These are phyloP conservation scores for Silurus glanis DNA, from an alignment of 2,113 vertebrate species.

Conservation along the genomic window DNA sequence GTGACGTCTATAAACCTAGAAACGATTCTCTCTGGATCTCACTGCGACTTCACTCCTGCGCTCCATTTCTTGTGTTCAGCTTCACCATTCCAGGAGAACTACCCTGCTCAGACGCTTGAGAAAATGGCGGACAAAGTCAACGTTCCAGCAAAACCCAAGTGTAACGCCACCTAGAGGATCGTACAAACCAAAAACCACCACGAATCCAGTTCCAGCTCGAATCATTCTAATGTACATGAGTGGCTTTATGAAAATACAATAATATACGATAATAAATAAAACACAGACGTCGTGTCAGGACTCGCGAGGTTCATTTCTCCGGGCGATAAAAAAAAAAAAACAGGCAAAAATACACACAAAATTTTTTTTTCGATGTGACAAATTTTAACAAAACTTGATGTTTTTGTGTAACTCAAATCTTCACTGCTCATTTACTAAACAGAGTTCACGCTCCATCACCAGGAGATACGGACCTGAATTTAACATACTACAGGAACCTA, in stretches of 20 bases:
- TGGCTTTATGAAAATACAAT: not conserved
- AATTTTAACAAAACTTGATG: not conserved
- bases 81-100: conserved; percentile 46
- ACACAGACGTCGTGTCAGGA: not conserved
- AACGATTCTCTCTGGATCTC: not conserved
- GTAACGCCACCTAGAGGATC: conserved; percentile 60
- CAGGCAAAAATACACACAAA: not conserved
- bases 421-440: not conserved
- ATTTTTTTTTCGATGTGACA: not conserved
- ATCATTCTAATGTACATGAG: not conserved
- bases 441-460: not conserved
- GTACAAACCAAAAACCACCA: not conserved
- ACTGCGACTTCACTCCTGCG: conserved; percentile 25
- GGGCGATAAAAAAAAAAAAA: not conserved
- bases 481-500: no score
- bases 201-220: not conserved
- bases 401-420: not conserved
- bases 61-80: conserved; percentile 49
- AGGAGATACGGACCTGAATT: not conserved
- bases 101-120: conserved; percentile 42
- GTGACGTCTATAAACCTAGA: not conserved
- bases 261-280: not conserved
- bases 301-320: not conserved
- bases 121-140: conserved; percentile 61
- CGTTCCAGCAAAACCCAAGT: conserved; percentile 33